These are phyloP conservation scores for Chironex yamaguchii DNA, from an alignment of 30 jellyfish, hydroid and myxozoan genomes.

Conservation along the genomic window DNA sequence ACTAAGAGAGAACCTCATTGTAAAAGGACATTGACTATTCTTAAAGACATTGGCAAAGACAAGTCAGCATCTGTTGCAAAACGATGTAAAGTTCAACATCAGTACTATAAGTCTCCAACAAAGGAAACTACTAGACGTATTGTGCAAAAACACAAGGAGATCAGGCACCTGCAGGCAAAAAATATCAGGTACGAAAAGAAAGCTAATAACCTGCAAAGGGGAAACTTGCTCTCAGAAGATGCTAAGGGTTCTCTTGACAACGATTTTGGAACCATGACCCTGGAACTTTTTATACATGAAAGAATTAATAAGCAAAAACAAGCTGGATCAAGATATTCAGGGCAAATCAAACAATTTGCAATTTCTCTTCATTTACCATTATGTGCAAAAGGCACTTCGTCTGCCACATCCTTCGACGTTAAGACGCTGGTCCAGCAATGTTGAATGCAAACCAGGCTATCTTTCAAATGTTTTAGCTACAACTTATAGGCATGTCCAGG, in stretches of 20 bases:
- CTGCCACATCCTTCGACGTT: constrained; percentile 56
- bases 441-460: constrained; percentile 62
- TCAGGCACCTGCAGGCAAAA: too few species aligned
- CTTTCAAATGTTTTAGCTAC: too few species aligned
- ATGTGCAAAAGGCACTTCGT: constrained; percentile 32
- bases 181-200: too few species aligned
- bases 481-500: neutral
- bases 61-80: too few species aligned
- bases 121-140: neutral
- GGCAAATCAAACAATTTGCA: constrained; percentile 30
- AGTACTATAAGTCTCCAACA: neutral
- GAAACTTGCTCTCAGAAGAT: too few species aligned
- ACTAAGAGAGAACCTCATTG: too few species aligned
- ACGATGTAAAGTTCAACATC: too few species aligned
- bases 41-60: too few species aligned
- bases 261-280: neutral
- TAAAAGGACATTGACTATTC: too few species aligned
- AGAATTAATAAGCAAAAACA: neutral
- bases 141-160: too few species aligned
- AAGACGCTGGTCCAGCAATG: constrained; percentile 39
- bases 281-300: too few species aligned
- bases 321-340: neutral
- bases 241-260: neutral
- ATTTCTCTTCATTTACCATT: constrained; percentile 19
- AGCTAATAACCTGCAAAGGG: too few species aligned